Conservation (phyloP, 2,113 vertebrate species). For the Gambusia holbrooki region DNA sequence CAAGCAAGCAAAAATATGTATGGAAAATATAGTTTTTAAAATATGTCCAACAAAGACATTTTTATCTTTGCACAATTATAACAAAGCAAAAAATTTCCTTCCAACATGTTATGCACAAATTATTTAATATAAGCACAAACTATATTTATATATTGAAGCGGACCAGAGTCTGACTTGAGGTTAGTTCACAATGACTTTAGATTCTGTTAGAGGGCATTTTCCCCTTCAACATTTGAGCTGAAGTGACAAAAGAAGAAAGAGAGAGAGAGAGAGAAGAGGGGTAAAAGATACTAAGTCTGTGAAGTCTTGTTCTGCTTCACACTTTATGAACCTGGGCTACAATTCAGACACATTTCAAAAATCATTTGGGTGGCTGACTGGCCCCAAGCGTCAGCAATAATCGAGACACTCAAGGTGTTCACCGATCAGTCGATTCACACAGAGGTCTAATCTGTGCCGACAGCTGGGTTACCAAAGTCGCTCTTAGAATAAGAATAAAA, state of each 20-base stretch:
- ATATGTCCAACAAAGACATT: background rate
- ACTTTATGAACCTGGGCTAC: constrained; percentile 25
- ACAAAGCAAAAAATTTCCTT: background rate
- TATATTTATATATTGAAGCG: background rate
- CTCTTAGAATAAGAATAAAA: constrained; percentile 39
- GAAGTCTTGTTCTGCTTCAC: constrained; percentile 35
- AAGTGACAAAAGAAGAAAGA: constrained; percentile 19
- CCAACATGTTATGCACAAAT: background rate
- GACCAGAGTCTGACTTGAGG: constrained; percentile 4
- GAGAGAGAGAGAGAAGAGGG: too few relatives aligned
- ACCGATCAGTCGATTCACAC: constrained; percentile 10
- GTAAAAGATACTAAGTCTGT: background rate
- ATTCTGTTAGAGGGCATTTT: constrained; percentile 17
- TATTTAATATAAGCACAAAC: background rate
- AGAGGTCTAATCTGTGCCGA: constrained; percentile 25
- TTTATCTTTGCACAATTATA: background rate
- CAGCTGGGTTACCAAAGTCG: constrained; percentile 29
- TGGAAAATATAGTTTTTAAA: background rate
- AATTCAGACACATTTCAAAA: constrained; percentile 35
- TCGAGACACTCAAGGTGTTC: constrained; percentile 18
- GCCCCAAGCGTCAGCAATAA: constrained; percentile 13
- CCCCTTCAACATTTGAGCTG: constrained; percentile 8
- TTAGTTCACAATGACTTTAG: constrained; percentile 18
- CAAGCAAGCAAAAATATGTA: background rate
- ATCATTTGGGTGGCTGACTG: constrained; percentile 10